Percentiles rank a stretch among this genome's conserved stretches.
Evolutionary conservation across 1,140 invertebrate species (phyloP).

Genomic region (Drosophila lacteicornis): DNA sequence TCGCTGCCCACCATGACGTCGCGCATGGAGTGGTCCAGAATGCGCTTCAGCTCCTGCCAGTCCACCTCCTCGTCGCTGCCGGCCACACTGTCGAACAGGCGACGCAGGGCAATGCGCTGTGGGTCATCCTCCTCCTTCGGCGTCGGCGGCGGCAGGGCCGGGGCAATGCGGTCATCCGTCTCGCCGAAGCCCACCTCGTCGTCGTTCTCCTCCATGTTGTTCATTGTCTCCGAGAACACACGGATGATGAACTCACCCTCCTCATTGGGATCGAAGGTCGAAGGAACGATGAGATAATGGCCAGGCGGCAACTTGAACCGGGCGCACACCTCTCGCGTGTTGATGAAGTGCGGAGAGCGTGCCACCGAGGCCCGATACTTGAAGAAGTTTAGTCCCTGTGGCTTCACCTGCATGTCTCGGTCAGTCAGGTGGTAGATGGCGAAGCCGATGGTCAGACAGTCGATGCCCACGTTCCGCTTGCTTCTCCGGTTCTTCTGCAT

Average conservation of each 20-base stretch:
- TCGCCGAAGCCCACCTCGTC: constrained; percentile 92
- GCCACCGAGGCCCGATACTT: constrained; percentile 97
- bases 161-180: constrained; percentile 86
- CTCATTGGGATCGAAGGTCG: constrained; percentile 98
- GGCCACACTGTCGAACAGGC: constrained; percentile 94
- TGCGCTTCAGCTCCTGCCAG: constrained; percentile 96
- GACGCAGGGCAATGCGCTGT: constrained; percentile 88
- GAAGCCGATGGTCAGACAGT: constrained; percentile 98
- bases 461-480: constrained; percentile 94
- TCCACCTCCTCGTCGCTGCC: constrained; percentile 97
- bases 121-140: constrained; percentile 85
- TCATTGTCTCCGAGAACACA: constrained; percentile 97
- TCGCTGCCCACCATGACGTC: constrained; percentile 86
- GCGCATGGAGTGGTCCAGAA: constrained; percentile 96
- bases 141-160: constrained; percentile 73
- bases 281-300: constrained; percentile 98
- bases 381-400: constrained; percentile 96
- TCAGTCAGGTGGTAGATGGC: constrained; percentile 96
- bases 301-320: constrained; percentile 96
- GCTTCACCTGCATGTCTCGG: constrained; percentile 91
- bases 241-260: constrained; percentile 98
- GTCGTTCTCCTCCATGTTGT: constrained; percentile 95
- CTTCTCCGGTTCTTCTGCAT: constrained; percentile 98
- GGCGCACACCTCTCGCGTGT: constrained; percentile 93
- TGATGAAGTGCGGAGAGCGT: constrained; percentile 97